phyloP scores from a whole-genome alignment of 2,888 invertebrate species.

The Acanthosepion pharaonis region DNA sequence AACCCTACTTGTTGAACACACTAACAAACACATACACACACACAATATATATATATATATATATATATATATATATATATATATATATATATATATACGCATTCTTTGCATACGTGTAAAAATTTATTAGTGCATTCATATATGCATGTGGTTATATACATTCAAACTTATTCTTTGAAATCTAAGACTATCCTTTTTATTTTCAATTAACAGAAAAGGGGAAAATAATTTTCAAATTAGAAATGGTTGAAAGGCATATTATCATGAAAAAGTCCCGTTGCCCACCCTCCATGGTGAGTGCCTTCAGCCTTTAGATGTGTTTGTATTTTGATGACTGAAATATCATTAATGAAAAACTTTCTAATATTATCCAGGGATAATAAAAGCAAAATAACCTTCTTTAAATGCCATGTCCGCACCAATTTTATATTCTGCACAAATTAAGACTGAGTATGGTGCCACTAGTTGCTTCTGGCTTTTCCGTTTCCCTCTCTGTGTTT shows the following conservation, averaged over 20 bases:
- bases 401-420: neutral
- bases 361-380: neutral
- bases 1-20: neutral
- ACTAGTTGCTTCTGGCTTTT: neutral
- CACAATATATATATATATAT: no score
- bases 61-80: neutral
- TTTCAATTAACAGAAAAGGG: neutral
- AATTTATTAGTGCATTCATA: neutral
- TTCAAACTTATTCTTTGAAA: neutral
- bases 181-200: neutral
- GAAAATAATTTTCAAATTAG: neutral
- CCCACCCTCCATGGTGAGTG: neutral
- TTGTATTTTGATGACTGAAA: neutral
- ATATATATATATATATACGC: neutral
- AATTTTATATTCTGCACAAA: neutral
- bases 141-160: neutral
- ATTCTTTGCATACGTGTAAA: no score
- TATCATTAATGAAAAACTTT: neutral
- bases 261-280: neutral
- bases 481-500: no score
- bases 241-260: neutral
- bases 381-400: neutral
- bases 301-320: neutral
- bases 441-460: neutral
- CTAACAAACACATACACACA: neutral